phyloP scores from a whole-genome alignment of 2,113 vertebrate species.

The Cheilinus undulatus region DNA sequence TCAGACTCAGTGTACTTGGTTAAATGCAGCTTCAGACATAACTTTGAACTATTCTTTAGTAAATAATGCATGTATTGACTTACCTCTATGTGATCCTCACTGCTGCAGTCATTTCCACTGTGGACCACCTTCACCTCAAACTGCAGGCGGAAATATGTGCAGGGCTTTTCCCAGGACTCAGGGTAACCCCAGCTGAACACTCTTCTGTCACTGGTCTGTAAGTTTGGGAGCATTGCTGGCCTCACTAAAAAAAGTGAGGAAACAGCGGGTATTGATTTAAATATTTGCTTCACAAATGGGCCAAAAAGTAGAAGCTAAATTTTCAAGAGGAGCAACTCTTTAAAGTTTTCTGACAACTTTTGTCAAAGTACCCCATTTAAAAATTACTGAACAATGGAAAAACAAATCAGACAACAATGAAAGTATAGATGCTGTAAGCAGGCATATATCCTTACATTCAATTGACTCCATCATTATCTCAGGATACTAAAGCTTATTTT shows the following conservation, averaged over 20 bases:
- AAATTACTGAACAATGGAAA: too few relatives aligned
- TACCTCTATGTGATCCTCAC: slow-evolving; percentile 2
- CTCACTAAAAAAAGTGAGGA: slow-evolving; percentile 61
- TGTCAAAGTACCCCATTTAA: too few relatives aligned
- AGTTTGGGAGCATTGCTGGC: slow-evolving; percentile 58
- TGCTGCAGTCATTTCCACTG: slow-evolving; percentile 46
- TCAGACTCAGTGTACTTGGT: not conserved
- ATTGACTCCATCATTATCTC: too few relatives aligned
- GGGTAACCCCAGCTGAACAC: slow-evolving; percentile 75
- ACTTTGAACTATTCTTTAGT: not conserved
- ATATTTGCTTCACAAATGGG: not conserved
- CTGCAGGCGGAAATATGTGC: slow-evolving; percentile 70
- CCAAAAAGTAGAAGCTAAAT: not conserved
- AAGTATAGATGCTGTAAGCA: too few relatives aligned
- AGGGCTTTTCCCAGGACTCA: slow-evolving; percentile 75
- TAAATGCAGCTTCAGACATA: not conserved
- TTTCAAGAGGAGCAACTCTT: too few relatives aligned
- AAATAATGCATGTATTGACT: not conserved
- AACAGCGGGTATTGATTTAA: not conserved
- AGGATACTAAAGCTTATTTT: too few relatives aligned
- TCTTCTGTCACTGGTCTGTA: slow-evolving; percentile 18
- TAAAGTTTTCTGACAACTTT: too few relatives aligned
- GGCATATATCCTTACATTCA: too few relatives aligned
- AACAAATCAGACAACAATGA: too few relatives aligned
- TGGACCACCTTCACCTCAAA: slow-evolving; percentile 78